phyloP scores from a whole-genome alignment of 2,797 vertebrate genomes.

The Acanthurus leucopareius region DNA sequence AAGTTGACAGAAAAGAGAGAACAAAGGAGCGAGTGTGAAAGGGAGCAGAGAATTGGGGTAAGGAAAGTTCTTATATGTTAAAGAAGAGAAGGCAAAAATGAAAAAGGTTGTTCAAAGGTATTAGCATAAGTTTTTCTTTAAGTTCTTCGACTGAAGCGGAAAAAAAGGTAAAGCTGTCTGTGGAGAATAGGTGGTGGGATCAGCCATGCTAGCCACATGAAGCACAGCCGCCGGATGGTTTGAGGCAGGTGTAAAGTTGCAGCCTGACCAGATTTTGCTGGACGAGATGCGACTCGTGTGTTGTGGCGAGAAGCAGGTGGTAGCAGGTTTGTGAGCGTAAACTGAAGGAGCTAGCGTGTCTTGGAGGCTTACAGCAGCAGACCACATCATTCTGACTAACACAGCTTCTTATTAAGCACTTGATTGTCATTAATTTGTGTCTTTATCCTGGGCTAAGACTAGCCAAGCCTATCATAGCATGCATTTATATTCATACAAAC shows the following conservation, averaged over 20 bases:
- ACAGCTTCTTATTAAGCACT: not conserved
- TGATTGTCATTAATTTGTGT: not conserved
- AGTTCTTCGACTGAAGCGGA: slow-evolving; percentile 27
- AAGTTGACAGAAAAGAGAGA: slow-evolving; percentile 31
- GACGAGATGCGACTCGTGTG: not conserved
- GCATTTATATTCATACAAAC: too few species aligned
- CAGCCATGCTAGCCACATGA: slow-evolving; percentile 57
- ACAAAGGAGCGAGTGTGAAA: not conserved
- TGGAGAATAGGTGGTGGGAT: slow-evolving; percentile 7
- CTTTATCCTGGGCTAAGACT: not conserved
- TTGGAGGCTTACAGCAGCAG: not conserved
- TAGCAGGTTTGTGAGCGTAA: not conserved
- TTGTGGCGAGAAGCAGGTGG: slow-evolving; percentile 11
- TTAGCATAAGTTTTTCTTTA: not conserved
- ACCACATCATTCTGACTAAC: not conserved
- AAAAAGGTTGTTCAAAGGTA: not conserved
- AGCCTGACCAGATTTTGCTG: not conserved
- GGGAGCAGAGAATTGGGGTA: slow-evolving; percentile 2
- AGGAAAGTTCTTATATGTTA: slow-evolving; percentile 2
- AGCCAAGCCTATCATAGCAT: not conserved
- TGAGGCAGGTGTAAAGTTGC: slow-evolving; percentile 7
- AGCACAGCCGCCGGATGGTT: slow-evolving; percentile 15
- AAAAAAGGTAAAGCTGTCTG: slow-evolving; percentile 24
- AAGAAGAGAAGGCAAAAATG: not conserved
- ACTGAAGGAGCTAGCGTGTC: not conserved